Percentiles rank a stretch among this genome's conserved stretches.
These are phyloP conservation scores for Panorpa germanica DNA, from an alignment of 2,888 invertebrate species.

Conservation along the genomic window DNA sequence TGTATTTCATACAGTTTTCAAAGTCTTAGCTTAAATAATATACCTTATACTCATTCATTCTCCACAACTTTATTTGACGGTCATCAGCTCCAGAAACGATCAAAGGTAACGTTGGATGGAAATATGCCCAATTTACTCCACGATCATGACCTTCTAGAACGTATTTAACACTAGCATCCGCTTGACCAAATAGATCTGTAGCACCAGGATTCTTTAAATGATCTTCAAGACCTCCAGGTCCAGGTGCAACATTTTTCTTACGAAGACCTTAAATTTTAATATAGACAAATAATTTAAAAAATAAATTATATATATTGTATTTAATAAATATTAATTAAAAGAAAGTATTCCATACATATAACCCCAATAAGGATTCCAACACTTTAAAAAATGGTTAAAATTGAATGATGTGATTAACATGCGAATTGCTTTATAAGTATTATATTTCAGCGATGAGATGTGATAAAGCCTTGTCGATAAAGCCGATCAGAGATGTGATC, in stretches of 20 bases:
- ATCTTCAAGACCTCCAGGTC: conserved; percentile 78
- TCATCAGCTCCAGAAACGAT: conserved; percentile 99
- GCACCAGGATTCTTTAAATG: conserved; percentile 65
- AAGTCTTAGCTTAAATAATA: no score
- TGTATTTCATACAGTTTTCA: no score
- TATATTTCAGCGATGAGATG: no score
- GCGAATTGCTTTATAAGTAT: no score
- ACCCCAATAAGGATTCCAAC: no score
- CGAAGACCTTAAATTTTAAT: conserved; percentile 37
- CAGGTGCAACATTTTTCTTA: conserved; percentile 96
- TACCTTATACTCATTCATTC: conserved; percentile 92
- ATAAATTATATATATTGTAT: conserved; percentile 2
- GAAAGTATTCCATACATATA: background rate
- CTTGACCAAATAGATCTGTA: conserved; percentile 89
- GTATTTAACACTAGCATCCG: conserved; percentile 84
- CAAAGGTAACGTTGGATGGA: conserved; percentile 86
- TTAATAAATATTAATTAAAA: background rate
- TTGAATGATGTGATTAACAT: no score
- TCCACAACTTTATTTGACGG: conserved; percentile 91
- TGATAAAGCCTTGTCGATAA: no score
- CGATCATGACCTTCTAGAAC: conserved; percentile 88
- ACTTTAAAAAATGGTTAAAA: no score
- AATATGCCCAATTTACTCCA: conserved; percentile 97
- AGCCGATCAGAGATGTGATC: no score
- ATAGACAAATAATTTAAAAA: conserved; percentile 5